phyloP scores from a whole-genome alignment of 2,888 invertebrate genomes.

The Parelbella ahira region DNA sequence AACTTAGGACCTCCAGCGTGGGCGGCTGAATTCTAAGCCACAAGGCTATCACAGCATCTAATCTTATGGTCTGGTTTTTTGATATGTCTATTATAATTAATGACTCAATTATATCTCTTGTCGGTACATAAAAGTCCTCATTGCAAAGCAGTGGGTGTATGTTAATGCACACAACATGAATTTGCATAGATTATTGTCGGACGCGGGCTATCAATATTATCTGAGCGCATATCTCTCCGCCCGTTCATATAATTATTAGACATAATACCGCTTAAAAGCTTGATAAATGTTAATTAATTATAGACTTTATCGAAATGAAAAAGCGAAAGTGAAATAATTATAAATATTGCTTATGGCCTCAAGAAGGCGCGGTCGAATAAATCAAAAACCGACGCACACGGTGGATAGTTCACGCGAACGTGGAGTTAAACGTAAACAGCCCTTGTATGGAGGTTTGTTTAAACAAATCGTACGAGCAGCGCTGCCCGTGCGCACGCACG shows the following conservation, averaged over 20 bases:
- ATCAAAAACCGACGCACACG: slow-evolving; percentile 40
- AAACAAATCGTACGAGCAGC: slow-evolving; percentile 54
- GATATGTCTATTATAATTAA: slow-evolving; percentile 6
- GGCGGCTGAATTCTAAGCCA: too few relatives aligned
- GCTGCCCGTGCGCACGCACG: slow-evolving; percentile 31
- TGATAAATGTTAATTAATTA: slow-evolving; percentile 24
- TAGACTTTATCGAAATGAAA: slow-evolving; percentile 25
- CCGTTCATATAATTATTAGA: slow-evolving; percentile 19
- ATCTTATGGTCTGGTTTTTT: slow-evolving; percentile 5
- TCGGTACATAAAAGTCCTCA: slow-evolving; percentile 1
- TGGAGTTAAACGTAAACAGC: slow-evolving; percentile 45
- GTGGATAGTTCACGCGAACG: slow-evolving; percentile 32
- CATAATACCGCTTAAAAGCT: slow-evolving; percentile 23
- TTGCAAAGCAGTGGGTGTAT: slow-evolving; percentile 7
- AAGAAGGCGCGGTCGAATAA: slow-evolving; percentile 46
- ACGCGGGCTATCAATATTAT: slow-evolving; percentile 21
- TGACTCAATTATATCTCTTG: slow-evolving; percentile 5
- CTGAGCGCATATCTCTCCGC: slow-evolving; percentile 11
- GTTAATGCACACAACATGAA: slow-evolving; percentile 7
- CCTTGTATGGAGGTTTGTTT: slow-evolving; percentile 49
- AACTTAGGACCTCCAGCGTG: too few relatives aligned
- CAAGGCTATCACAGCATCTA: not conserved
- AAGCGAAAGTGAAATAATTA: slow-evolving; percentile 40
- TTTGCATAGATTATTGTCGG: slow-evolving; percentile 23
- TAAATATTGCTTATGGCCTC: slow-evolving; percentile 39